These are phyloP conservation scores for Characodon lateralis DNA, from an alignment of 2,797 vertebrate species.

Conservation along the genomic window DNA sequence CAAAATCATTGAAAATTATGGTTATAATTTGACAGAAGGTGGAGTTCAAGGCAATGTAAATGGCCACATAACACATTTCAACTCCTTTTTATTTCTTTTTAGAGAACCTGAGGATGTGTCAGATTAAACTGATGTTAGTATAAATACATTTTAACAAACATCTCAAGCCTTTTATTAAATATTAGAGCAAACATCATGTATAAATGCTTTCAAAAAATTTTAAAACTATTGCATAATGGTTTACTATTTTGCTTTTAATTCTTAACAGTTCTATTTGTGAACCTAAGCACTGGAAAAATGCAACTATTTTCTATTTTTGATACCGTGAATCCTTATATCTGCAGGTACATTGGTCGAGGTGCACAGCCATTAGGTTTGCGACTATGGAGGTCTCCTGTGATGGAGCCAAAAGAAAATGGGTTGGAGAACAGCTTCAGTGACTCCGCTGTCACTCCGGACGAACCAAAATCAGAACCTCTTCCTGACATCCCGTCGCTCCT, in stretches of 20 bases:
- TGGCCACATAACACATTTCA: background rate
- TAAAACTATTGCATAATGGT: background rate
- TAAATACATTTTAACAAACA: background rate
- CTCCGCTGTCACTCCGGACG: constrained; percentile 63
- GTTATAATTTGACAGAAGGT: too few species aligned
- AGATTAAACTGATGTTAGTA: background rate
- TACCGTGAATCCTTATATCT: background rate
- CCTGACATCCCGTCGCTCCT: constrained; percentile 68
- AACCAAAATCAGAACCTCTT: constrained; percentile 76
- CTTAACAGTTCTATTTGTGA: background rate
- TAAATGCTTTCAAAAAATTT: background rate
- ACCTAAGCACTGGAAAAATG: background rate
- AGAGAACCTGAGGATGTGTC: background rate
- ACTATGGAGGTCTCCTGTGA: constrained; percentile 58
- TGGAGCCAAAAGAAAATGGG: constrained; percentile 59
- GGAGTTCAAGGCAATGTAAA: background rate
- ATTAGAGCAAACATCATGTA: background rate
- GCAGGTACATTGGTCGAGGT: constrained; percentile 66
- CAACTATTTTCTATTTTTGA: background rate
- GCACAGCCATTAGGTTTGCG: constrained; percentile 48
- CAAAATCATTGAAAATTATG: too few species aligned
- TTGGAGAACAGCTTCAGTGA: constrained; percentile 62
- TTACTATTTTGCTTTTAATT: background rate
- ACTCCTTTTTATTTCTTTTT: background rate
- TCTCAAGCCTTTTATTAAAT: background rate